Evolutionary conservation across 2,888 invertebrate genomes (phyloP).

Genomic region (Smittia aterrima): DNA sequence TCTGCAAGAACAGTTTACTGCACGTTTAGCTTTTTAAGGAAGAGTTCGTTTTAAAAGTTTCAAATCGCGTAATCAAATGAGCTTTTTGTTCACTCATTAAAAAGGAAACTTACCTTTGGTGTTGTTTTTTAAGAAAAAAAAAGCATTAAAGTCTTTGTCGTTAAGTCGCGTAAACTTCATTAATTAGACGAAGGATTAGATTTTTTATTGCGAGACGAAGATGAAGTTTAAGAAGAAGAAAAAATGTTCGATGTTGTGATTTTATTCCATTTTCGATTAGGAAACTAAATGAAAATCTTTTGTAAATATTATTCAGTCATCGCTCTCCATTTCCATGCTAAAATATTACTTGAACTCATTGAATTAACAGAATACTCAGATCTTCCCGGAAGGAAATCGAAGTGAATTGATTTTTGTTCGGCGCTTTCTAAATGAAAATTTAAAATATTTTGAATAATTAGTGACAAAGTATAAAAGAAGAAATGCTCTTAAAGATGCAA

Average conservation of each 20-base stretch:
- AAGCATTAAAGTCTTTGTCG: neutral
- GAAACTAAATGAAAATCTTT: conserved; percentile 12
- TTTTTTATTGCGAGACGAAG: conserved; percentile 28
- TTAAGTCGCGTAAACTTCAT: conserved; percentile 4
- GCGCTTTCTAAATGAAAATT: neutral
- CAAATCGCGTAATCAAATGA: neutral
- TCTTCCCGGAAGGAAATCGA: neutral
- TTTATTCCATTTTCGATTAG: conserved; percentile 23
- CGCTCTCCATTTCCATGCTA: neutral
- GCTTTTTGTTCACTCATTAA: neutral
- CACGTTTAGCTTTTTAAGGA: conserved; percentile 24
- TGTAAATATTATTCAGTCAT: conserved; percentile 6
- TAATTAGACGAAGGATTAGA: conserved; percentile 25
- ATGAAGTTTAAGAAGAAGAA: conserved; percentile 3
- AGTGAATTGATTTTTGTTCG: neutral
- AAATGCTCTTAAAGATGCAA: conserved; percentile 22
- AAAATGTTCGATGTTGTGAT: conserved; percentile 37
- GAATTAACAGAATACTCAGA: neutral
- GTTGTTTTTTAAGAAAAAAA: neutral
- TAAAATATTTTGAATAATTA: neutral
- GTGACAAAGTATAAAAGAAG: neutral
- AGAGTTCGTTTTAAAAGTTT: neutral
- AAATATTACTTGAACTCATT: neutral
- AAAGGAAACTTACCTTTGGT: neutral
- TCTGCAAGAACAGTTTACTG: neutral